A percentile compares a stretch with the other conserved stretches of the same genome.
These are phyloP conservation scores for Eristalis arbustorum DNA, from an alignment of 2,888 invertebrate species.

Conservation along the genomic window DNA sequence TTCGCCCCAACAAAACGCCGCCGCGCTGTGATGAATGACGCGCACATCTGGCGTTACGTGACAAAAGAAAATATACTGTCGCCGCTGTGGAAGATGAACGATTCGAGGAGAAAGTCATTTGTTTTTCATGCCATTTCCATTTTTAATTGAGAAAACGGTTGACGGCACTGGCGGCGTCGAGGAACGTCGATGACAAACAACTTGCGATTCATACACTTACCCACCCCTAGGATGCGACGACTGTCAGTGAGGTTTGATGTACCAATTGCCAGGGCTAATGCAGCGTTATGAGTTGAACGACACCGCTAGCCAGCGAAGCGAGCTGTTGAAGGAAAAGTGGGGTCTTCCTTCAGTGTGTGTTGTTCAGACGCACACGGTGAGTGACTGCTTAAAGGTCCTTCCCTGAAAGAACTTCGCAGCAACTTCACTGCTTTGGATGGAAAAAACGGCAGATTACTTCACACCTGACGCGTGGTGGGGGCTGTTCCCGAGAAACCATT, in stretches of 20 bases:
- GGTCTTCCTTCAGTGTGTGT: too few species aligned
- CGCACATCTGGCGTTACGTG: background rate
- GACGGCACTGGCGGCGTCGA: too few species aligned
- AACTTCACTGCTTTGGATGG: background rate
- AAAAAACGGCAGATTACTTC: background rate
- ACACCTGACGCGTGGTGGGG: background rate
- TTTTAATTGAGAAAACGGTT: background rate
- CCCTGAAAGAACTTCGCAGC: background rate
- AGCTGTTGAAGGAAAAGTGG: too few species aligned
- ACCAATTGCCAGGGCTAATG: background rate
- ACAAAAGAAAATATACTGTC: background rate
- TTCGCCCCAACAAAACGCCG: background rate
- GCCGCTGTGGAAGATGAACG: background rate
- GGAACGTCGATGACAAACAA: background rate
- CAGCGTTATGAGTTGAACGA: background rate
- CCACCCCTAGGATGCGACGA: background rate
- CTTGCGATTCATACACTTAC: background rate
- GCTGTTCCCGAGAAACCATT: background rate
- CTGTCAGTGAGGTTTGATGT: background rate
- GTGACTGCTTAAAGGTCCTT: background rate
- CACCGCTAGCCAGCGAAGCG: background rate
- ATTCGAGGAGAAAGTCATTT: background rate
- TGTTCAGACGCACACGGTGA: too few species aligned
- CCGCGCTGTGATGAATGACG: background rate
- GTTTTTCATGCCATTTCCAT: background rate